A percentile compares a stretch with the other conserved stretches of the same genome.
phyloP scores from a whole-genome alignment of 2,113 vertebrate species.

The Hemiscyllium ocellatum region DNA sequence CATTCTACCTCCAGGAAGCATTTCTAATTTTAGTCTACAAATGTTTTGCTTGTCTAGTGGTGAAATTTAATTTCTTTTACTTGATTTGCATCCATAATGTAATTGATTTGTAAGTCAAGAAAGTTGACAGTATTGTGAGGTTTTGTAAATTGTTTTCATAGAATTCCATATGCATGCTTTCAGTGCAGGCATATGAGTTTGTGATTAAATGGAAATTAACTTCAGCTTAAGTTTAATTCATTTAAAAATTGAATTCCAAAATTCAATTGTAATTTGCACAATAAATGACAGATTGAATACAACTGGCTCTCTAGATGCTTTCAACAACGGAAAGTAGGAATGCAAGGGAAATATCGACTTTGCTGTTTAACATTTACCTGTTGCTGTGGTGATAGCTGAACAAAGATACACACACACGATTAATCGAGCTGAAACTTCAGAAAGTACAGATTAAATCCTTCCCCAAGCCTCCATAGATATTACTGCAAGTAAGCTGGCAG shows the following conservation, averaged over 20 bases:
- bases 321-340: not conserved
- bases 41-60: not conserved
- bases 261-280: not conserved
- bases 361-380: not conserved
- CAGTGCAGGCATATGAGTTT: not conserved
- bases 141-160: not conserved
- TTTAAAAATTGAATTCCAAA: not conserved
- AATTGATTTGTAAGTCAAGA: not conserved
- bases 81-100: not conserved
- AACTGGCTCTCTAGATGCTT: not conserved
- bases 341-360: not conserved
- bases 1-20: not conserved
- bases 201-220: constrained; percentile 3
- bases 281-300: not conserved
- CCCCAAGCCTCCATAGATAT: not conserved
- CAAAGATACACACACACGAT: not conserved
- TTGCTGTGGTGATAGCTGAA: not conserved
- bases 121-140: not conserved
- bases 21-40: not conserved
- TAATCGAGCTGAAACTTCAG: not conserved
- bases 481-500: not conserved
- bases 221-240: not conserved
- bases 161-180: not conserved
- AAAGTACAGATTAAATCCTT: not conserved
- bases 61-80: not conserved